These are phyloP conservation scores for Redunca redunca DNA, from an alignment of 2,113 vertebrate species.

Conservation along the genomic window DNA sequence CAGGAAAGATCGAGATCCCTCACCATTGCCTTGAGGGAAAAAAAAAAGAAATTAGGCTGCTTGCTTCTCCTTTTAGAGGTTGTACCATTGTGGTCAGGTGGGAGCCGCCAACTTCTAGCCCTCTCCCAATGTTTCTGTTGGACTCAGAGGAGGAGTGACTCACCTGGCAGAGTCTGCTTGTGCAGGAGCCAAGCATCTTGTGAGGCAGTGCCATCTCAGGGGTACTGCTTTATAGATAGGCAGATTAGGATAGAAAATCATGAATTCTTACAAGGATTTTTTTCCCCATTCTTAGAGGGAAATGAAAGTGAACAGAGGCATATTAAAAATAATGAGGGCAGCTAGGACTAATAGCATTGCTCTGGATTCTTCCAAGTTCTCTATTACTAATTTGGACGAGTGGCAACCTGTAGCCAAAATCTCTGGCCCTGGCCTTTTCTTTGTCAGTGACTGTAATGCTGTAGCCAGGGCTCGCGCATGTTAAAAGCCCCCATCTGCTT, in stretches of 20 bases:
- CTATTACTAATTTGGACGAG: constrained; percentile 29
- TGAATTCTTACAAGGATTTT: neutral
- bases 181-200: neutral
- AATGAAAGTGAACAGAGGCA: neutral
- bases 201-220: neutral
- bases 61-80: constrained; percentile 52
- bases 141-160: neutral
- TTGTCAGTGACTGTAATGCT: neutral
- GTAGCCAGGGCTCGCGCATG: neutral
- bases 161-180: neutral
- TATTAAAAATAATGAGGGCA: neutral
- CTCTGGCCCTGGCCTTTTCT: constrained; percentile 6
- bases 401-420: neutral
- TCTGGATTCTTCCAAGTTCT: constrained; percentile 6
- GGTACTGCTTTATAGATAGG: neutral
- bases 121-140: neutral
- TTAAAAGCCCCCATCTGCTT: neutral
- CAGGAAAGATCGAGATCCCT: constrained; percentile 64
- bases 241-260: neutral
- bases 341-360: neutral
- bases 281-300: neutral
- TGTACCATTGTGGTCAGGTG: constrained; percentile 55
- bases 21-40: constrained; percentile 42
- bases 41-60: constrained; percentile 52
- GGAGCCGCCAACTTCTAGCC: neutral